A percentile compares a stretch with the other conserved stretches of the same genome.
phyloP scores from a whole-genome alignment of 2,888 invertebrate genomes.

The Isoperla grammatica region DNA sequence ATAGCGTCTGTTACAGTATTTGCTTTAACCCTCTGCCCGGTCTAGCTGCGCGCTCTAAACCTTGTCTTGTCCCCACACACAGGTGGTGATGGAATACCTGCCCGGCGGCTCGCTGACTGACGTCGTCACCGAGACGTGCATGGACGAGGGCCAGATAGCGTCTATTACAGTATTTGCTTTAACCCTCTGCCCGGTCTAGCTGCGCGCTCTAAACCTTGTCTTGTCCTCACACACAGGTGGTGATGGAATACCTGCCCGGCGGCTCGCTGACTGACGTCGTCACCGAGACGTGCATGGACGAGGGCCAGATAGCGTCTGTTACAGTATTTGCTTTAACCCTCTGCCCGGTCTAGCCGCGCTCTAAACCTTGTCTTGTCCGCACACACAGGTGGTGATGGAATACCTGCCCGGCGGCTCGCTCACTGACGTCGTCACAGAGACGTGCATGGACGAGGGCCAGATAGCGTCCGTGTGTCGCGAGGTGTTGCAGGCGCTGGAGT shows the following conservation, averaged over 20 bases:
- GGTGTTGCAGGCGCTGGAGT: conserved; percentile 96
- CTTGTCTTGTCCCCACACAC: too few species aligned
- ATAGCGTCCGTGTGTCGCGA: conserved; percentile 98
- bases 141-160: conserved; percentile 99
- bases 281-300: conserved; percentile 99
- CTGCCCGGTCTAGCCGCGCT: too few species aligned
- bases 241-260: conserved; percentile 99
- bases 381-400: conserved; percentile 96
- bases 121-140: conserved; percentile 98
- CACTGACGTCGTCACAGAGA: conserved; percentile 99
- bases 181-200: too few species aligned
- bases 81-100: conserved; percentile 99
- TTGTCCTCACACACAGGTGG: conserved; percentile 81
- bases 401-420: conserved; percentile 97
- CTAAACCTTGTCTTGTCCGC: too few species aligned
- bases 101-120: conserved; percentile 99
- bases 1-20: conserved; percentile 99
- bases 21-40: too few species aligned
- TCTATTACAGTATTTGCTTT: too few species aligned
- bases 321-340: too few species aligned
- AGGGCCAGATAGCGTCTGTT: conserved; percentile 99
- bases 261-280: conserved; percentile 99
- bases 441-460: conserved; percentile 99
- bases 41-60: too few species aligned
- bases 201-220: too few species aligned